Percentiles rank a stretch among this genome's conserved stretches.
Conservation (phyloP, 2,797 vertebrate genomes). For the Meda fulgida region DNA sequence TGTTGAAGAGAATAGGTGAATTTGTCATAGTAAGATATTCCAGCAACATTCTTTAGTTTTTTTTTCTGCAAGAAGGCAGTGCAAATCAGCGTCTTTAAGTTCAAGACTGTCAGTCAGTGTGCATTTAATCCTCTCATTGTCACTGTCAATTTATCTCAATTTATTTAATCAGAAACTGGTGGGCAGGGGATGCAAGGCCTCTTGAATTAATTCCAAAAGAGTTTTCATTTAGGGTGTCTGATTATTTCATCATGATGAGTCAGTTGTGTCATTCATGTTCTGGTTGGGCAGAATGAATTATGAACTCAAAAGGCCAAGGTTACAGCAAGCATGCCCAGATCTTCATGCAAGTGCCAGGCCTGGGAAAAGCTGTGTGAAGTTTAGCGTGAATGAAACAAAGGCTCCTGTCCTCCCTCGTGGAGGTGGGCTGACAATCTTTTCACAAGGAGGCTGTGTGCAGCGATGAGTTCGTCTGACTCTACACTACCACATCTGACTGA, state of each 20-base stretch:
- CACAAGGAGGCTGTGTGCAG: conserved; percentile 20
- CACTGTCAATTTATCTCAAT: conserved; percentile 60
- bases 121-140: conserved; percentile 54
- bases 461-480: neutral
- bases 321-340: conserved; percentile 17
- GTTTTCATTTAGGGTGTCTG: conserved; percentile 51
- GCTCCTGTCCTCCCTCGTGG: conserved; percentile 5
- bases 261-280: conserved; percentile 48
- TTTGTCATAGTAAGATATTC: neutral
- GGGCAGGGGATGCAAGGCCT: conserved; percentile 34
- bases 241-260: conserved; percentile 61
- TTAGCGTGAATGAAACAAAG: conserved; percentile 39
- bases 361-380: neutral
- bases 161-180: conserved; percentile 50
- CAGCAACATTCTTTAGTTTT: neutral
- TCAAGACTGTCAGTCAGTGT: conserved; percentile 16
- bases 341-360: neutral
- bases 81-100: conserved; percentile 26
- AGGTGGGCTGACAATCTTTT: neutral
- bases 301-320: conserved; percentile 37
- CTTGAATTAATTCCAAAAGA: conserved; percentile 57
- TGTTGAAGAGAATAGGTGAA: neutral
- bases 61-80: neutral
- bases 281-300: conserved; percentile 44
- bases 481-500: neutral